phyloP scores from a whole-genome alignment of 2,797 vertebrate genomes.

The Gallinago nigripennis region DNA sequence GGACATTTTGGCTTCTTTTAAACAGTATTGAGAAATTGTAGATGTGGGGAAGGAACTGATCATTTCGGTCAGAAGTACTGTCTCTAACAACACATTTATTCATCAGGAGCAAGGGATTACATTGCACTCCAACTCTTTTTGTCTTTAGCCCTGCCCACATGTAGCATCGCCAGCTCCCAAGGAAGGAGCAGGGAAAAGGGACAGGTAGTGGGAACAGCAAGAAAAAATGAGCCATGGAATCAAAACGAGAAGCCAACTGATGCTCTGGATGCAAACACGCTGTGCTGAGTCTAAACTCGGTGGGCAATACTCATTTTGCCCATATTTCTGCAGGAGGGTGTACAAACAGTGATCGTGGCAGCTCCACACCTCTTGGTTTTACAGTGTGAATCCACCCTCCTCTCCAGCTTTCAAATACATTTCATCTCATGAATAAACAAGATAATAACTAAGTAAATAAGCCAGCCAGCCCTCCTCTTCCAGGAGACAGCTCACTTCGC shows the following conservation, averaged over 20 bases:
- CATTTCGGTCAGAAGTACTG: not conserved
- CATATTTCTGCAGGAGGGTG: not conserved
- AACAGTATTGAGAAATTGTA: not conserved
- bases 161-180: rapidly evolving
- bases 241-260: not conserved
- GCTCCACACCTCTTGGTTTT: not conserved
- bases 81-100: not conserved
- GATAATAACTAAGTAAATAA: not conserved
- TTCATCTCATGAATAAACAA: not conserved
- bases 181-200: not conserved
- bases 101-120: not conserved
- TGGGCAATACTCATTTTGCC: not conserved
- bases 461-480: not conserved
- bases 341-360: not conserved
- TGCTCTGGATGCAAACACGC: not conserved
- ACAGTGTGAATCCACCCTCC: not conserved
- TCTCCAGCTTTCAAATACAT: not conserved
- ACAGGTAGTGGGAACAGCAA: not conserved
- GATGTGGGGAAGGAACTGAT: not conserved
- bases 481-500: not conserved
- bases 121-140: not conserved
- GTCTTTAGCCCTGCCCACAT: rapidly evolving
- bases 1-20: not conserved
- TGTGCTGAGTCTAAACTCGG: rapidly evolving
- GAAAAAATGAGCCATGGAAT: rapidly evolving